A percentile compares a stretch with the other conserved stretches of the same genome.
Evolutionary conservation across 1,140 invertebrate species (phyloP).

Genomic region (Euura saliciscinereae): DNA sequence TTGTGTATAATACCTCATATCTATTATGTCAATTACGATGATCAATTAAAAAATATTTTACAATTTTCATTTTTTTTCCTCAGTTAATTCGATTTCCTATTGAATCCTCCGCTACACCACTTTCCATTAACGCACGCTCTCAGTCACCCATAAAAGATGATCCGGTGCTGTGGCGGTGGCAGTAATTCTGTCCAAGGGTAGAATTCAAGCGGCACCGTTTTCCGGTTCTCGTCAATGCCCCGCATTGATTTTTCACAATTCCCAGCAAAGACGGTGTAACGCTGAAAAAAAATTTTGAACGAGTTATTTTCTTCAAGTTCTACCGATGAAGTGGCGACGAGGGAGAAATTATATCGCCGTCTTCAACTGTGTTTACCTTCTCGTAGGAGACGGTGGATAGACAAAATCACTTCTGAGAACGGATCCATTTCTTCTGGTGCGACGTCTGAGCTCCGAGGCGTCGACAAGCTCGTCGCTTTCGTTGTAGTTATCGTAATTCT

Average conservation of each 20-base stretch:
- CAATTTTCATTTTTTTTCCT: too few relatives aligned
- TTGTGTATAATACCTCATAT: too few relatives aligned
- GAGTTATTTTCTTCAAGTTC: neutral
- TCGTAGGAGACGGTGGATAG: constrained; percentile 13
- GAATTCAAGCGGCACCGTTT: constrained; percentile 35
- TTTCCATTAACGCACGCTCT: too few relatives aligned
- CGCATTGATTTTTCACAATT: constrained; percentile 26
- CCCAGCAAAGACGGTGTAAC: constrained; percentile 24
- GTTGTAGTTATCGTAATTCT: constrained; percentile 3
- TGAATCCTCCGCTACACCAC: too few relatives aligned
- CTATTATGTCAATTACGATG: too few relatives aligned
- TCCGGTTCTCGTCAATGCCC: constrained; percentile 38
- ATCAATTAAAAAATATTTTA: too few relatives aligned
- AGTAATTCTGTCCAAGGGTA: constrained; percentile 30
- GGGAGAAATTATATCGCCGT: too few relatives aligned
- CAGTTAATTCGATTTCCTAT: too few relatives aligned
- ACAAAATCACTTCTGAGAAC: neutral
- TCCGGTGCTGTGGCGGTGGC: constrained; percentile 32
- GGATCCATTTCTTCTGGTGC: neutral
- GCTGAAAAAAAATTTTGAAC: constrained; percentile 23
- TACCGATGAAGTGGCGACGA: too few relatives aligned
- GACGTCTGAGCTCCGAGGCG: constrained; percentile 25
- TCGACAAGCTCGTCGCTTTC: constrained; percentile 26
- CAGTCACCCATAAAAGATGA: constrained; percentile 28
- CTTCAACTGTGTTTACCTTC: constrained; percentile 29